A percentile compares a stretch with the other conserved stretches of the same genome.
phyloP scores from a whole-genome alignment of 2,797 vertebrate species.

The Lepilemur septentrionalis region DNA sequence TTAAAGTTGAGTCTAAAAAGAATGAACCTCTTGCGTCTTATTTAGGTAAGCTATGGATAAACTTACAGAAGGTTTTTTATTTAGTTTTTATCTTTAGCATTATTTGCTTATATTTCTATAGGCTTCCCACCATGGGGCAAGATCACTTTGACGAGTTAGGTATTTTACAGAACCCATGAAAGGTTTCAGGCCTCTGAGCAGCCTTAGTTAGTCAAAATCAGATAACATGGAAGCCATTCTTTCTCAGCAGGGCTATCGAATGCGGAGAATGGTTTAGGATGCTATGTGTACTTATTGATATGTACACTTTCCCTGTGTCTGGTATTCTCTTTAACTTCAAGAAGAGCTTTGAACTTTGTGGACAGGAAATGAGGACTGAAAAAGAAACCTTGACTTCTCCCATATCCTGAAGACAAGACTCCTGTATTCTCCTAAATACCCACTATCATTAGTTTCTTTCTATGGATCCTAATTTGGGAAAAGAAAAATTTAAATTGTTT shows the following conservation, averaged over 20 bases:
- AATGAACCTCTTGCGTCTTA: constrained; percentile 95
- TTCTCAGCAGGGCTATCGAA: neutral
- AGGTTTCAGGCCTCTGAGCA: neutral
- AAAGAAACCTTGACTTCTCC: neutral
- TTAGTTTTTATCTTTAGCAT: neutral
- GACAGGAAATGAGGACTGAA: neutral
- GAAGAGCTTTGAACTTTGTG: neutral
- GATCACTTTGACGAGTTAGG: neutral
- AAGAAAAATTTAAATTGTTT: neutral
- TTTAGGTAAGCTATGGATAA: constrained; percentile 87
- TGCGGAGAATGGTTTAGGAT: neutral
- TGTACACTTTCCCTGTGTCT: neutral
- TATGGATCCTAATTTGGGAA: neutral
- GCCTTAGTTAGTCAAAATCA: neutral
- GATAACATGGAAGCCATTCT: neutral
- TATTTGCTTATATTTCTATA: neutral
- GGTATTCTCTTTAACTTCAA: neutral
- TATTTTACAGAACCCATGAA: neutral
- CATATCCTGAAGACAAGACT: neutral
- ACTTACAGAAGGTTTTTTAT: neutral
- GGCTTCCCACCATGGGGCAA: neutral
- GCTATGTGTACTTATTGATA: rapidly evolving
- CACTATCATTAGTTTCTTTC: neutral
- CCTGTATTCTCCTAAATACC: neutral
- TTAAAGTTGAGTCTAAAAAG: constrained; percentile 85